These are phyloP conservation scores for Melanaphis sacchari DNA, from an alignment of 1,140 invertebrate genomes.

Conservation along the genomic window DNA sequence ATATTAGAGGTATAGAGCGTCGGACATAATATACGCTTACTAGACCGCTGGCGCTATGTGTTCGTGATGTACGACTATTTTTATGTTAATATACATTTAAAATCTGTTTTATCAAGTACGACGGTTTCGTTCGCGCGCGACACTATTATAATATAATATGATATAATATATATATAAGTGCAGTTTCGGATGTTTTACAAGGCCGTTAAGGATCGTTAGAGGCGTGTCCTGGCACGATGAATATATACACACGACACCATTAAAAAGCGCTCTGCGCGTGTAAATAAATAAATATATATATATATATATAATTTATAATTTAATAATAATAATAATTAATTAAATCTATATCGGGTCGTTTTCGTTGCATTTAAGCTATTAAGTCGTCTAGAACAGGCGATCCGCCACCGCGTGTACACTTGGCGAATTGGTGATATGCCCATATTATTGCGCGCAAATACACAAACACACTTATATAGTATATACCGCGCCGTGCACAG, in stretches of 20 bases:
- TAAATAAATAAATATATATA: neutral
- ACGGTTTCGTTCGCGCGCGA: constrained; percentile 20
- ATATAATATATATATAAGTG: neutral
- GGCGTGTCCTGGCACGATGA: constrained; percentile 47
- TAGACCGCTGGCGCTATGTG: neutral
- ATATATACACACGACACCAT: constrained; percentile 25
- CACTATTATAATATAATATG: neutral
- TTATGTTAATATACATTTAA: neutral
- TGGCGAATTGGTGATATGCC: constrained; percentile 24
- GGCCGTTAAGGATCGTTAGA: constrained; percentile 48
- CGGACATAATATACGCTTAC: neutral
- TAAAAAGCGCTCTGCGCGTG: neutral
- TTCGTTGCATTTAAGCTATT: neutral
- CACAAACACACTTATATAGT: neutral
- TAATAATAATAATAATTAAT: constrained; percentile 46
- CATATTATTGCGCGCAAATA: neutral
- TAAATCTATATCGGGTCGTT: constrained; percentile 1
- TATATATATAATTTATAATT: neutral
- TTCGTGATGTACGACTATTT: neutral
- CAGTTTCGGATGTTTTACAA: constrained; percentile 49
- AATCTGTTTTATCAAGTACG: neutral
- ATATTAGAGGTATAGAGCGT: no score
- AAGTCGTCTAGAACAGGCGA: constrained; percentile 39
- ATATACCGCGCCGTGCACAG: neutral
- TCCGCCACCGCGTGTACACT: neutral